These are phyloP conservation scores for Netelia inedita DNA, from an alignment of 2,888 invertebrate genomes.

Conservation along the genomic window DNA sequence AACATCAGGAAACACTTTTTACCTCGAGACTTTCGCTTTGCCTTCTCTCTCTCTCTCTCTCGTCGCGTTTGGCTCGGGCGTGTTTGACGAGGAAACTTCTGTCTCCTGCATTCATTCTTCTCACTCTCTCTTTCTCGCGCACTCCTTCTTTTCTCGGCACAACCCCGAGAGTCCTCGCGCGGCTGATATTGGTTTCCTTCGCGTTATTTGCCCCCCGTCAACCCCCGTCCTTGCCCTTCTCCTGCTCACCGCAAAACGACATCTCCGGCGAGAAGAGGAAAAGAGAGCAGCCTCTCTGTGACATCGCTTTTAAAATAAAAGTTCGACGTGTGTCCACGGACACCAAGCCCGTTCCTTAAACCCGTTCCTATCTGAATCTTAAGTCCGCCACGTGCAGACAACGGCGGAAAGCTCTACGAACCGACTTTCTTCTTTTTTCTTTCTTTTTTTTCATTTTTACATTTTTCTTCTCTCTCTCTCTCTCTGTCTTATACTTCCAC, in stretches of 20 bases:
- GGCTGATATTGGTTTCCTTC: constrained; percentile 61
- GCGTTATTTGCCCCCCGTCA: constrained; percentile 57
- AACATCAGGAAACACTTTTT: constrained; percentile 59
- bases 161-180: constrained; percentile 7
- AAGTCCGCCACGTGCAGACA: constrained; percentile 59
- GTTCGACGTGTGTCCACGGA: constrained; percentile 68
- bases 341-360: constrained; percentile 34
- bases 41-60: constrained; percentile 15
- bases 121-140: constrained; percentile 10
- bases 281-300: constrained; percentile 24
- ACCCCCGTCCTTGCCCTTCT: not conserved
- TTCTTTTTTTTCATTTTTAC: not conserved
- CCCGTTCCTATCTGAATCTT: constrained; percentile 67
- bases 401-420: constrained; percentile 29
- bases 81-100: constrained; percentile 73
- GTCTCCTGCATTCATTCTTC: constrained; percentile 67
- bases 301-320: constrained; percentile 71
- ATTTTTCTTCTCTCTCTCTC: not conserved
- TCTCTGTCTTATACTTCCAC: not conserved
- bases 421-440: constrained; percentile 34
- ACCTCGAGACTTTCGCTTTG: constrained; percentile 60
- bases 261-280: not conserved
- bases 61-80: not conserved
- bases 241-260: constrained; percentile 13
- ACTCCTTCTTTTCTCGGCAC: not conserved